Evolutionary conservation across 2,888 invertebrate species (phyloP).

Genomic region (Pachymerium ferrugineum): DNA sequence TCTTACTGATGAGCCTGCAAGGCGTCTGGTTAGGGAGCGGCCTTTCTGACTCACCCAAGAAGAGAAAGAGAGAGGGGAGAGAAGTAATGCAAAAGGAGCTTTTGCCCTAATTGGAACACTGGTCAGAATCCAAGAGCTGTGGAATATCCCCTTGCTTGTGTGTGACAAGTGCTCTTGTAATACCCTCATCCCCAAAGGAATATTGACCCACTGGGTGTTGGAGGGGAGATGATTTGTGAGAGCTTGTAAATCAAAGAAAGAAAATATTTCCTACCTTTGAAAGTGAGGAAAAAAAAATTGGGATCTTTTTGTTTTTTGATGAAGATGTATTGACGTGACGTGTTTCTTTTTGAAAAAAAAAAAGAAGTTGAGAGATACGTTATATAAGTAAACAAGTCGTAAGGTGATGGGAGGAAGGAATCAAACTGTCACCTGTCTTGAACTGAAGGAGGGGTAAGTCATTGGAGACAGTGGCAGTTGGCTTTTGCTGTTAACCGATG

Average conservation of each 20-base stretch:
- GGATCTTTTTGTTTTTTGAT: not conserved
- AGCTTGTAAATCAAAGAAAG: not conserved
- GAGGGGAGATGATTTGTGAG: not conserved
- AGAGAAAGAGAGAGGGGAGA: not conserved
- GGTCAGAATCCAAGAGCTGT: not conserved
- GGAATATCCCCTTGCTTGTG: not conserved
- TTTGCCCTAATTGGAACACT: not conserved
- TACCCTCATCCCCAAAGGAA: not conserved
- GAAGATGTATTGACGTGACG: not conserved
- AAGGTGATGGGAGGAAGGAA: conserved; percentile 2
- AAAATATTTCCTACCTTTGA: no score
- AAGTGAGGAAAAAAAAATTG: no score
- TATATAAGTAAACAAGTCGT: not conserved
- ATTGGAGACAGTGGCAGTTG: not conserved
- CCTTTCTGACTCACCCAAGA: not conserved
- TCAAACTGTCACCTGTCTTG: not conserved
- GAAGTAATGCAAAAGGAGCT: not conserved
- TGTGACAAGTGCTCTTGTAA: not conserved
- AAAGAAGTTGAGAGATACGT: not conserved
- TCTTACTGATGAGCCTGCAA: not conserved
- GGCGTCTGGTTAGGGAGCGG: not conserved
- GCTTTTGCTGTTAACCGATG: not conserved
- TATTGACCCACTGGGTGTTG: not conserved
- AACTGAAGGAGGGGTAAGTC: not conserved
- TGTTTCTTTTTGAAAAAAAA: no score